Base-by-base conservation (phyloP, 2,797 vertebrate species). In the Arremon aurantiirostris region DNA sequence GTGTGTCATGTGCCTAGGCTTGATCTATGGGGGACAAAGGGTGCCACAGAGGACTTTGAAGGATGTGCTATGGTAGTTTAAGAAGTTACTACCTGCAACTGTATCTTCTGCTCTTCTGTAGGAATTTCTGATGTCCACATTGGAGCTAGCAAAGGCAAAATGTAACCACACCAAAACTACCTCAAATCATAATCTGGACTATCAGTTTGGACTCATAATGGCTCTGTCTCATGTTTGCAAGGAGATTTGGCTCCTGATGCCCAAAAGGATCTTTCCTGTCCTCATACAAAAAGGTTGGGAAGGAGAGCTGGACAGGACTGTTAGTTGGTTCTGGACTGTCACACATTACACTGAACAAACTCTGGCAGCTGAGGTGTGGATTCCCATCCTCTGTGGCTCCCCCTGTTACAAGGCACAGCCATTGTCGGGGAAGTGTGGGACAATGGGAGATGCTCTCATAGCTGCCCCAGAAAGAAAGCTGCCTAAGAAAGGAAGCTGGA, bases 321-420 rank as follows among this genome's bases (percentile, higher is more conserved):
- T 77, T 19, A 8, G 26, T 8, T 65, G 30, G 6, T 66, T 80
- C 47, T 70, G 22, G 35, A 18, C 35, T 73, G 27, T 59, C 42
- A 18, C 11, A 3, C 6, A 75, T 73, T 14, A 35, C 14, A 13
- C 13, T 26, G 32, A 65, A 66, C 12, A 77, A 18, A 30, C 46
- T 52, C 14, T 39, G 42, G 14, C 15, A 72, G 64, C 22, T 63
- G 56, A 66, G 39, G 9, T 27, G 28, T 55, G 52, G 35, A 39
- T 63, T 24, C 23, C 21, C 11, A 8, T 22, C 12, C 26, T 30
- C n/a, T 68, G 37, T 26, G 75, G 37, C 53, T 68, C 24, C 12
- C 19, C 37, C 27, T 42, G 4, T 59, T 41, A 50, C 5, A 37
- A 35, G 56, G 24, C 0, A 0, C 21, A 42, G 60, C 14, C 0